Evolutionary conservation across 23 tunicate species (phyloP), one percentile per base, ranked within the genome.

Genomic region (Trididemnum clinides): DNA sequence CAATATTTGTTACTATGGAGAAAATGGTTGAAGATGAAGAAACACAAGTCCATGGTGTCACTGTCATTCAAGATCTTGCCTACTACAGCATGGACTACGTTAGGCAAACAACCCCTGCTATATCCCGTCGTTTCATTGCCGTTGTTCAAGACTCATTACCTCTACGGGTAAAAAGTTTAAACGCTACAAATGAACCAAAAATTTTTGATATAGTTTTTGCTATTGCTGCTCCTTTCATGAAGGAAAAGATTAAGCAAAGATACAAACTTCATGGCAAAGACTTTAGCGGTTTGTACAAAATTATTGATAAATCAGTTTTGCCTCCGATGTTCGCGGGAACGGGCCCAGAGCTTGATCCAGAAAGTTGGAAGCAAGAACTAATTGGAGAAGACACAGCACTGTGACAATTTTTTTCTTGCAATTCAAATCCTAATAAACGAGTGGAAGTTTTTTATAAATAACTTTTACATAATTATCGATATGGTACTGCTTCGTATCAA

Each of bases 91-190:
- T 89, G 90, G 88, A 89, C 49, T 81, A 89, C 63, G 82, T 89
- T 36, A 89, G 91, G 72, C 98, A 94, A 63, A 37, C 86, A 38
- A 87, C 82, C 10, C 98, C 94, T 0, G 64, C 85, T 22, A 50
- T 89, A 4, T 84, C 90, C 27, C 81, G 76, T 33, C 86, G 63
- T 26, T 81, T 89, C n/a, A 79, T 80, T 18, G 82, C 71, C 19
- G 76, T 89, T 19, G 57, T 94, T 39, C 94, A 94, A 77, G 94
- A 94, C 19, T 62, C 95, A 1, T 34, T 89, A 81, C 98, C 98
- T 20, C 54, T 82, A 20, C 78, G 98, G 10, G 33, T 89, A 25
- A 85, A 89, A 74, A 89, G 86, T 59, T 50, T 94, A 78, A 86
- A 87, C 64, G 70, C 80, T 20, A 86, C 92, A 23, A 94, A 94